phyloP scores from a whole-genome alignment of 1,140 invertebrate genomes.

The Euglossa dilemma region DNA sequence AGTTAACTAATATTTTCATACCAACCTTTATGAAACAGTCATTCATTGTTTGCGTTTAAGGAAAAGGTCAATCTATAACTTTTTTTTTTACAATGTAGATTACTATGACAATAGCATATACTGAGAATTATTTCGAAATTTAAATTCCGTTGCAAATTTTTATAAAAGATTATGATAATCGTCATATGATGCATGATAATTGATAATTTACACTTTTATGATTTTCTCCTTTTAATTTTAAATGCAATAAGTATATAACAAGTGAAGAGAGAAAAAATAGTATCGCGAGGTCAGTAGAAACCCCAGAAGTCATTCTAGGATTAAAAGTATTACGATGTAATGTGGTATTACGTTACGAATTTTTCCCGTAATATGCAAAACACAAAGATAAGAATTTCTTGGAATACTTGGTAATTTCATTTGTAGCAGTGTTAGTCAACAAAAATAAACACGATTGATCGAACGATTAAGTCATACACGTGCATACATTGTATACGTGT shows the following conservation, averaged over 20 bases:
- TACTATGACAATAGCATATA: too few relatives aligned
- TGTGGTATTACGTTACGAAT: background rate
- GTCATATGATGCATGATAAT: background rate
- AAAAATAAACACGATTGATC: conserved; percentile 1
- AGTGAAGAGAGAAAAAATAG: background rate
- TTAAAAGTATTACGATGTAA: background rate
- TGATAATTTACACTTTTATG: background rate
- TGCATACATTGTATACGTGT: background rate
- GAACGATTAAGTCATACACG: background rate
- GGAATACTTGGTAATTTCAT: conserved; percentile 4
- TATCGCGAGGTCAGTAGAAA: background rate
- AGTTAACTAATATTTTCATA: background rate
- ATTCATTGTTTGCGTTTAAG: background rate
- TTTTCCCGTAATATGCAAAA: background rate
- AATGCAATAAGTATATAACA: background rate
- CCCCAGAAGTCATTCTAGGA: background rate
- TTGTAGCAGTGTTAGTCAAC: background rate
- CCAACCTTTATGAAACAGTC: background rate
- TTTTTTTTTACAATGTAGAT: background rate
- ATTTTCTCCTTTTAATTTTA: conserved; percentile 13
- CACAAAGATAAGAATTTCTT: background rate
- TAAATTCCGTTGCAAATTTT: background rate
- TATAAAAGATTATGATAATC: background rate
- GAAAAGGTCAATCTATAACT: background rate
- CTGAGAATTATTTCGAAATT: background rate